These are phyloP conservation scores for Brachyistius frenatus DNA, from an alignment of 2,113 vertebrate genomes.

Conservation along the genomic window DNA sequence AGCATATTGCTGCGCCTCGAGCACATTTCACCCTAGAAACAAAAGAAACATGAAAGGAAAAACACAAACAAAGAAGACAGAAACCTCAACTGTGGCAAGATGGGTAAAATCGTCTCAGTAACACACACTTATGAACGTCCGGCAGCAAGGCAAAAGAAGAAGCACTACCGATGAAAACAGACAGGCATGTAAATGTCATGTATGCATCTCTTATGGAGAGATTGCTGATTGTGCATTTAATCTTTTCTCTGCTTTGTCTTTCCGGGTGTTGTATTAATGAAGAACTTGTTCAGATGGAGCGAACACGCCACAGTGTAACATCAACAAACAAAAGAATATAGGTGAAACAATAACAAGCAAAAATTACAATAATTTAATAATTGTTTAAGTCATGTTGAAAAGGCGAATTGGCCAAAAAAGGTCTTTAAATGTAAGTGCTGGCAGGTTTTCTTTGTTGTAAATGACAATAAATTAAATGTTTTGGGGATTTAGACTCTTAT, in stretches of 20 bases:
- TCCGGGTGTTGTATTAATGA: neutral
- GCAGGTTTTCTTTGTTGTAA: neutral
- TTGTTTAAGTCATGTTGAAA: neutral
- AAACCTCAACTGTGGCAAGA: slow-evolving; percentile 4
- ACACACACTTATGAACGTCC: neutral
- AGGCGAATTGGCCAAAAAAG: neutral
- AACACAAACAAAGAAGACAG: slow-evolving; percentile 50
- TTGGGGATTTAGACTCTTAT: neutral
- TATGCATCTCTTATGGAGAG: neutral
- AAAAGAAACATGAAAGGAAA: slow-evolving; percentile 20
- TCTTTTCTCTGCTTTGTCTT: neutral
- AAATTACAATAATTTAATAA: too few relatives aligned
- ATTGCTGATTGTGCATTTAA: neutral
- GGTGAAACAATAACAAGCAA: neutral
- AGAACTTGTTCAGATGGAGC: neutral
- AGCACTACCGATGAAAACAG: neutral
- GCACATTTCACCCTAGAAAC: slow-evolving; percentile 47
- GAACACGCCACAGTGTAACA: neutral
- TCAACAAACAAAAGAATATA: neutral
- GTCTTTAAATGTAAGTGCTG: neutral
- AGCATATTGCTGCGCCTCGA: slow-evolving; percentile 61
- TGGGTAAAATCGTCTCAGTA: neutral
- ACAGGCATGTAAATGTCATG: neutral
- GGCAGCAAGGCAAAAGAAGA: neutral
- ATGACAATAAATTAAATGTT: neutral